Evolutionary conservation across 2,888 invertebrate species (phyloP).

Genomic region (Litoditis marina): DNA sequence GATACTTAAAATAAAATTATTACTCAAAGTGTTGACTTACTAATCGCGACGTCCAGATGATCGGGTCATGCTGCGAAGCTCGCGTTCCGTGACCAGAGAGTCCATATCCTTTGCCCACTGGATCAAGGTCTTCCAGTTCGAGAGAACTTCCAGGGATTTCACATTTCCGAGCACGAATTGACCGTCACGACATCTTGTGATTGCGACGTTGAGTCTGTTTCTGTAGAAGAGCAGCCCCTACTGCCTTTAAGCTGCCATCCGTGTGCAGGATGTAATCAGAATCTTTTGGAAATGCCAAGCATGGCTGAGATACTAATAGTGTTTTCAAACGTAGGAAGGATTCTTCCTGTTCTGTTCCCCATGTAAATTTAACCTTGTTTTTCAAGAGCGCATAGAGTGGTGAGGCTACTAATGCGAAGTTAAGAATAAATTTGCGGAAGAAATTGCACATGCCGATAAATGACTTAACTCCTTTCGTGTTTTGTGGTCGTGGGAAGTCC

Average conservation of each 20-base stretch:
- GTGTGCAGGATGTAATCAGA: constrained; percentile 31
- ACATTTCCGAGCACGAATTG: too few species aligned
- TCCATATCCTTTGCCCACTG: too few species aligned
- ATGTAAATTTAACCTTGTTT: constrained; percentile 10
- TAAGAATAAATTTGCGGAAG: constrained; percentile 17
- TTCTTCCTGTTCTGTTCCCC: constrained; percentile 10
- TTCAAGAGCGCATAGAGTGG: constrained; percentile 10
- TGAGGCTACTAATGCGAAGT: constrained; percentile 11
- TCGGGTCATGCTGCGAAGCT: too few species aligned
- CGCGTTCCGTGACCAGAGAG: too few species aligned
- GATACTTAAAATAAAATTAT: too few species aligned
- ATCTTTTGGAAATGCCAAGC: constrained; percentile 16
- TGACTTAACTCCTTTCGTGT: constrained; percentile 21
- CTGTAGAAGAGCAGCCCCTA: constrained; percentile 50
- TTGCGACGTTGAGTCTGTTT: too few species aligned
- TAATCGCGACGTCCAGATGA: too few species aligned
- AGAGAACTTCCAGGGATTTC: too few species aligned
- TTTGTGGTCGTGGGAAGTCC: constrained; percentile 23
- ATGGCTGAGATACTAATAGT: constrained; percentile 1
- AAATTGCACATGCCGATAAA: constrained; percentile 38
- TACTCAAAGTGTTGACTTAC: too few species aligned
- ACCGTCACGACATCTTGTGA: too few species aligned
- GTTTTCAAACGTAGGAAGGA: constrained; percentile 5
- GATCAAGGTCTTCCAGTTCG: too few species aligned
- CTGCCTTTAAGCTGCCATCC: constrained; percentile 46